phyloP scores from a whole-genome alignment of 2,797 vertebrate species.

The Epinephelus coioides region DNA sequence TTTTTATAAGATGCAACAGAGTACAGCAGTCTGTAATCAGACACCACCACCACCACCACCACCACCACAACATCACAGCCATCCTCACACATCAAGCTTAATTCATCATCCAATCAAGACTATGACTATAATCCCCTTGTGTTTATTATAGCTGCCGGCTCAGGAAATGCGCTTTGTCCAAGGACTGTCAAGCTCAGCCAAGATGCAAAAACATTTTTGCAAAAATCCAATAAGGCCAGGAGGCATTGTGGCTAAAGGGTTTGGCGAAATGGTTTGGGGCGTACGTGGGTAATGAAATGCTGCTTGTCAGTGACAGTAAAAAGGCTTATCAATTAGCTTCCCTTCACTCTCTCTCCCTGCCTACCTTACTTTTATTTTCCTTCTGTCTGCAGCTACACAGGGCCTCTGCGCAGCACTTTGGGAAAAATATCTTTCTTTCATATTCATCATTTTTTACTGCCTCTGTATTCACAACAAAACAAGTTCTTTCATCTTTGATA shows the following conservation, averaged over 20 bases:
- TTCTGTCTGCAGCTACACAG: constrained; percentile 37
- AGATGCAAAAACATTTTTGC: constrained; percentile 58
- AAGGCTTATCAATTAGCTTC: constrained; percentile 75
- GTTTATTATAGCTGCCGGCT: constrained; percentile 61
- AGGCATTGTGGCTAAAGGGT: constrained; percentile 51
- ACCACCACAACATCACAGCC: constrained; percentile 33
- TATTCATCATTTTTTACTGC: constrained; percentile 57
- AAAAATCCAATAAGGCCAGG: constrained; percentile 62
- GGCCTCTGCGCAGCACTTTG: constrained; percentile 53
- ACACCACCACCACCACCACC: constrained; percentile 11
- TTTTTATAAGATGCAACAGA: constrained; percentile 48
- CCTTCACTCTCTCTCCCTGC: constrained; percentile 38
- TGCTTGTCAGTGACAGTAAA: constrained; percentile 62
- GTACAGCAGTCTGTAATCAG: constrained; percentile 45
- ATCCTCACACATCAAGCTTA: constrained; percentile 54
- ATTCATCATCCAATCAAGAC: constrained; percentile 70
- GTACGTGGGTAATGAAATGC: constrained; percentile 66
- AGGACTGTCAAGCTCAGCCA: constrained; percentile 36
- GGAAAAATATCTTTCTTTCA: constrained; percentile 59
- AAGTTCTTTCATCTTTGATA: constrained; percentile 70
- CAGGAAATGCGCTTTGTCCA: constrained; percentile 53
- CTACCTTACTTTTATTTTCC: constrained; percentile 42
- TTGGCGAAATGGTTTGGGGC: constrained; percentile 40
- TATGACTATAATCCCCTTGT: constrained; percentile 54
- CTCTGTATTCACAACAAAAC: constrained; percentile 63